These are phyloP conservation scores for Rhinogobio ventralis DNA, from an alignment of 2,797 vertebrate species.

Conservation along the genomic window DNA sequence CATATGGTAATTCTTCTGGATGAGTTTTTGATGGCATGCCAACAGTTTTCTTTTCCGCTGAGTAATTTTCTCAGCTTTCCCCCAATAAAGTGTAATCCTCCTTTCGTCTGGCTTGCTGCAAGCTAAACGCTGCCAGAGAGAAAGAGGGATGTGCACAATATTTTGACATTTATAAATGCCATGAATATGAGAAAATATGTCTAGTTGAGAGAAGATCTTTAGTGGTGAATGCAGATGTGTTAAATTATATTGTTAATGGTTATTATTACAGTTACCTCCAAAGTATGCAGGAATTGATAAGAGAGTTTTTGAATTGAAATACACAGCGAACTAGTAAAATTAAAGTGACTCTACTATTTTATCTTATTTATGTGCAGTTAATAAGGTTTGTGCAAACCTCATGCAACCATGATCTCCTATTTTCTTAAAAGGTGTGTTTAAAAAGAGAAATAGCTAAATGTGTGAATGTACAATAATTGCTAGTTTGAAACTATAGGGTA, in stretches of 20 bases:
- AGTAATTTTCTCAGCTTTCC: constrained; percentile 51
- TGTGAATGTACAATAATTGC: neutral
- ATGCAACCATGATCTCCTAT: neutral
- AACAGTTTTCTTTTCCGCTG: constrained; percentile 55
- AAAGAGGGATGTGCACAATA: constrained; percentile 31
- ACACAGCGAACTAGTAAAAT: neutral
- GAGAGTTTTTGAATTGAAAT: neutral
- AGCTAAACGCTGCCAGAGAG: constrained; percentile 33
- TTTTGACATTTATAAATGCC: constrained; percentile 53
- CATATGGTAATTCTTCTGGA: constrained; percentile 60
- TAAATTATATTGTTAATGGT: neutral
- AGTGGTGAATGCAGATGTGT: neutral
- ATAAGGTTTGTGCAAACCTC: neutral
- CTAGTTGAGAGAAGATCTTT: constrained; percentile 9
- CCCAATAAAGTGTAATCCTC: constrained; percentile 39
- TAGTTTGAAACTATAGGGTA: neutral
- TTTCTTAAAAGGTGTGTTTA: neutral
- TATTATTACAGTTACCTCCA: neutral
- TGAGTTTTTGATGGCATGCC: constrained; percentile 56
- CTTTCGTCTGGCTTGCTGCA: constrained; percentile 32
- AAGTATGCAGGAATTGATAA: neutral
- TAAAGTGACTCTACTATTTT: neutral
- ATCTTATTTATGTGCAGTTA: neutral
- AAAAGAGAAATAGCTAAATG: neutral
- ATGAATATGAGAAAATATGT: constrained; percentile 32